Conservation (phyloP, 2,888 invertebrate species). For the Lasioglossum pauxillum region DNA sequence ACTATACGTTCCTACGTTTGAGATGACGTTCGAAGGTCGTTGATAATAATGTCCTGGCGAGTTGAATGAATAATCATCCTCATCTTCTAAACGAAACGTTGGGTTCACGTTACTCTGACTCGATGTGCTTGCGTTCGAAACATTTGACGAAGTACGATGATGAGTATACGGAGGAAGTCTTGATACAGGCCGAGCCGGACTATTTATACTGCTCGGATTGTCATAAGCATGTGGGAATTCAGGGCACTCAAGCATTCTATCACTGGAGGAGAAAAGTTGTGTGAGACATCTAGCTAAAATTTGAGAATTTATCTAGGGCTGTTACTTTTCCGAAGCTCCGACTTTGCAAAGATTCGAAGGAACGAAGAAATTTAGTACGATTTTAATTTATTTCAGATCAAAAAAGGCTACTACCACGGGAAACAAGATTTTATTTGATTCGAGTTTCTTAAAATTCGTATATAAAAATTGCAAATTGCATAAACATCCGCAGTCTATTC, state of each 20-base stretch:
- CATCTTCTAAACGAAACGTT: slow-evolving; percentile 88
- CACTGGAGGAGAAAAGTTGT: slow-evolving; percentile 69
- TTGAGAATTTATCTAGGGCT: too few species aligned
- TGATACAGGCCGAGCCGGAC: slow-evolving; percentile 81
- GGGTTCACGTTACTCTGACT: slow-evolving; percentile 88
- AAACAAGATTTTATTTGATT: too few species aligned
- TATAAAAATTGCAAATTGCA: too few species aligned
- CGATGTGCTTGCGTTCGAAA: slow-evolving; percentile 87
- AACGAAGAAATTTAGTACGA: too few species aligned
- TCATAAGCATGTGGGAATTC: slow-evolving; percentile 86
- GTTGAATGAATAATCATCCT: slow-evolving; percentile 84
- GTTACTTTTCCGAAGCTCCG: too few species aligned
- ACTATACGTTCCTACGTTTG: slow-evolving; percentile 73
- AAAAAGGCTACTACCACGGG: too few species aligned
- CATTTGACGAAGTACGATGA: slow-evolving; percentile 86
- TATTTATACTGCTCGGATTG: slow-evolving; percentile 85
- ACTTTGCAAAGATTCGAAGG: too few species aligned
- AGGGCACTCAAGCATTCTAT: slow-evolving; percentile 80
- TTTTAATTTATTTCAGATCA: too few species aligned
- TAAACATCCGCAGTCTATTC: too few species aligned
- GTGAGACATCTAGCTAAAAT: background rate
- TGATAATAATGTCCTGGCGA: slow-evolving; percentile 85
- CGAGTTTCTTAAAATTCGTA: too few species aligned
- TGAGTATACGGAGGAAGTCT: slow-evolving; percentile 86
- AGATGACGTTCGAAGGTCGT: slow-evolving; percentile 79